A percentile compares a stretch with the other conserved stretches of the same genome.
phyloP scores from a whole-genome alignment of 2,888 invertebrate species.

The Drosophila kokeensis region DNA sequence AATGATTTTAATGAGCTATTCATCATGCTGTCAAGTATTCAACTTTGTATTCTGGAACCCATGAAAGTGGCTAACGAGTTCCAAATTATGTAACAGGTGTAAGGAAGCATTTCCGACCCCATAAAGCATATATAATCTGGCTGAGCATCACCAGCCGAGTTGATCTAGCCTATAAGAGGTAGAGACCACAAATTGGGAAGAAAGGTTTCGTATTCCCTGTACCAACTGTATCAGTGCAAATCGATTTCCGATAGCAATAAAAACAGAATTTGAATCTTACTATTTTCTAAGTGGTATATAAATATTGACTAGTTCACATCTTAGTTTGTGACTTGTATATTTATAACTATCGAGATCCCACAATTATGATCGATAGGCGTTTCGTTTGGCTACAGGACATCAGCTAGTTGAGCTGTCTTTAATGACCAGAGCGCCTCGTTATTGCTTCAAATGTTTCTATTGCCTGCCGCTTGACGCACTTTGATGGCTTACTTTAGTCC shows the following conservation, averaged over 20 bases:
- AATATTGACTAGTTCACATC: background rate
- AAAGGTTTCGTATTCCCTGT: background rate
- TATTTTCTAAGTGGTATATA: background rate
- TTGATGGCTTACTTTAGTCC: slow-evolving; percentile 17
- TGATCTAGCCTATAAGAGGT: background rate
- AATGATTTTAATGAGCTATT: background rate
- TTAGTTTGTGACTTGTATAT: too few relatives aligned
- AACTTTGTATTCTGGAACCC: background rate
- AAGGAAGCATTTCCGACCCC: background rate
- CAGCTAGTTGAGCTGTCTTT: background rate
- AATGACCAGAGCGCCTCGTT: background rate
- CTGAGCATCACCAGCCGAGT: background rate
- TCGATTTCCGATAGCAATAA: background rate
- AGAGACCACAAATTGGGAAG: background rate
- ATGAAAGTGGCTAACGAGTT: background rate
- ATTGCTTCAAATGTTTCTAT: background rate
- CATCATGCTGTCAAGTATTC: background rate
- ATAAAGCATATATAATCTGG: background rate
- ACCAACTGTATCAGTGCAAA: background rate
- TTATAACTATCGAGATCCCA: too few relatives aligned
- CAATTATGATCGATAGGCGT: too few relatives aligned
- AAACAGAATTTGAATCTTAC: background rate
- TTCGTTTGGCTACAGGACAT: background rate
- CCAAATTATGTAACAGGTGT: background rate
- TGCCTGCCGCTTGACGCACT: background rate